phyloP scores from a whole-genome alignment of 1,140 invertebrate genomes.

The Apis florea region DNA sequence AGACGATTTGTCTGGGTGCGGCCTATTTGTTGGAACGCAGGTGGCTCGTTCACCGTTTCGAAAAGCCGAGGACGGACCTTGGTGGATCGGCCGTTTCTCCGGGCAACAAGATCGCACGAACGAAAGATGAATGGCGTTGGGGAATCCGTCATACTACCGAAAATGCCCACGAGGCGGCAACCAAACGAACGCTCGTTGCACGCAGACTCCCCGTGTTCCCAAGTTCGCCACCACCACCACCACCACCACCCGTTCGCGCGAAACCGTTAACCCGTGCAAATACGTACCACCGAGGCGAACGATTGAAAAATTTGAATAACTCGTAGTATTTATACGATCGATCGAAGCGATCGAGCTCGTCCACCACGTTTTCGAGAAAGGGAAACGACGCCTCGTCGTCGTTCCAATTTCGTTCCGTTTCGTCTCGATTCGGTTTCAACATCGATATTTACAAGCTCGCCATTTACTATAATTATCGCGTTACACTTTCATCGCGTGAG shows the following conservation, averaged over 20 bases:
- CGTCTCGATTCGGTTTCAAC: neutral
- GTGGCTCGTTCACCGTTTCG: constrained; percentile 42
- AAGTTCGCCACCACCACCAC: neutral
- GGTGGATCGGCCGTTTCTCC: constrained; percentile 52
- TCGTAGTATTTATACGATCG: constrained; percentile 16
- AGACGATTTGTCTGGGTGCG: constrained; percentile 25
- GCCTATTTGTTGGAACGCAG: constrained; percentile 53
- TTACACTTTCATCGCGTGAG: constrained; percentile 53
- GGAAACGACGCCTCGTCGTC: neutral
- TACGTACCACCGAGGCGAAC: constrained; percentile 13
- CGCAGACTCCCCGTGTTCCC: constrained; percentile 30
- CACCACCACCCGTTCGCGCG: constrained; percentile 13
- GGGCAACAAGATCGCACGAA: constrained; percentile 60
- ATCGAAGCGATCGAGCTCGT: neutral
- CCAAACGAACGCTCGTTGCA: constrained; percentile 55
- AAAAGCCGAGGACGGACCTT: constrained; percentile 39
- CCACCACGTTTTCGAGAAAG: neutral
- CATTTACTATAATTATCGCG: constrained; percentile 55
- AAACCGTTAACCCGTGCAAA: constrained; percentile 26
- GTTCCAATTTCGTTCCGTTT: neutral
- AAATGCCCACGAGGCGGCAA: constrained; percentile 45
- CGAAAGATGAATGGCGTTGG: constrained; percentile 64
- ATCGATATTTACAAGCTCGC: neutral
- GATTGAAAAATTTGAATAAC: constrained; percentile 56
- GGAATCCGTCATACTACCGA: constrained; percentile 62